Percentiles rank a stretch among this genome's conserved stretches.
Evolutionary conservation across 2,888 invertebrate species (phyloP).

Genomic region (Nyleta sp.): DNA sequence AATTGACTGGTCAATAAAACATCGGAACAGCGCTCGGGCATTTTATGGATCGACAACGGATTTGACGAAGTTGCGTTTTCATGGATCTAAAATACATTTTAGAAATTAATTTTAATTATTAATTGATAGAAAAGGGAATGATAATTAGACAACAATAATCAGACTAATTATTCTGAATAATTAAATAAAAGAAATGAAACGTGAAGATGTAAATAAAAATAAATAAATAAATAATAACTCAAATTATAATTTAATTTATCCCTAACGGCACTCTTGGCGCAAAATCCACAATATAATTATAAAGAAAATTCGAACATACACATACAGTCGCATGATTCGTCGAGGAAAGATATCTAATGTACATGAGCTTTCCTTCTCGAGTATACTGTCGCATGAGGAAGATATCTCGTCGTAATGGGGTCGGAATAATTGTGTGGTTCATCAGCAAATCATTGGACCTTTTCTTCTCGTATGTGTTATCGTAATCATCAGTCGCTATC

Average conservation of each 20-base stretch:
- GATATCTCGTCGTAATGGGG: slow-evolving; percentile 81
- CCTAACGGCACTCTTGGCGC: too few relatives aligned
- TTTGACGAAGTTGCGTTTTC: slow-evolving; percentile 87
- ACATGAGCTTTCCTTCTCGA: slow-evolving; percentile 84
- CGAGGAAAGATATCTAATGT: slow-evolving; percentile 85
- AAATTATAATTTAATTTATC: too few relatives aligned
- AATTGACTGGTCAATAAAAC: slow-evolving; percentile 88
- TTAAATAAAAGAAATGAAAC: too few relatives aligned
- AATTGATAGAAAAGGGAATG: not conserved
- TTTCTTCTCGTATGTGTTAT: slow-evolving; percentile 62
- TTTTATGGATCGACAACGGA: slow-evolving; percentile 88
- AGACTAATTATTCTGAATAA: too few relatives aligned
- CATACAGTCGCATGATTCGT: slow-evolving; percentile 84
- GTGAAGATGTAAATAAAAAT: too few relatives aligned
- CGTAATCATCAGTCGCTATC: slow-evolving; percentile 67
- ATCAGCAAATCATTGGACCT: slow-evolving; percentile 62
- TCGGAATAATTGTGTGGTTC: slow-evolving; percentile 67
- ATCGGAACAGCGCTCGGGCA: slow-evolving; percentile 85
- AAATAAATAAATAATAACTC: too few relatives aligned
- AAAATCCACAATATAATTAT: too few relatives aligned
- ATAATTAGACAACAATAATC: too few relatives aligned
- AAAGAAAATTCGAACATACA: slow-evolving; percentile 12
- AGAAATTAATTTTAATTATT: not conserved
- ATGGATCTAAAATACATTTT: slow-evolving; percentile 84
- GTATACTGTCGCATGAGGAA: slow-evolving; percentile 85